Conservation (phyloP, 1,140 invertebrate genomes). For the Ephestia elutella region DNA sequence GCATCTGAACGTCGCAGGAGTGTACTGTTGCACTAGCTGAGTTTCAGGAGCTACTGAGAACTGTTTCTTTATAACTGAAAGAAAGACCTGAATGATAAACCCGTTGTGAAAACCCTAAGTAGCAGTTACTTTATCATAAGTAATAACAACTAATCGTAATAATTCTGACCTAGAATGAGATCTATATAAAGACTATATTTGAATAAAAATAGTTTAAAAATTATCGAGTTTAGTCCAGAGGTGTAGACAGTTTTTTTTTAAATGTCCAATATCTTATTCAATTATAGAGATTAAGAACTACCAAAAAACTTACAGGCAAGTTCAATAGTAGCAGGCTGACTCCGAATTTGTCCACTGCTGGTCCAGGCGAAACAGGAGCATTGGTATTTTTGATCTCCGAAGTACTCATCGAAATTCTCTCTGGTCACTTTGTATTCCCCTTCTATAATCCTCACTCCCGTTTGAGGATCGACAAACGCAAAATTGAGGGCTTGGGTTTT, state of each 20-base stretch:
- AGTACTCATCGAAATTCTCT: slow-evolving; percentile 92
- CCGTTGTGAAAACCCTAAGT: no score
- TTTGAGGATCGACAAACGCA: slow-evolving; percentile 86
- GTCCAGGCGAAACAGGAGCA: slow-evolving; percentile 93
- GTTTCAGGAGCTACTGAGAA: slow-evolving; percentile 89
- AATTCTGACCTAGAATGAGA: no score
- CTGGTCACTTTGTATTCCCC: slow-evolving; percentile 89
- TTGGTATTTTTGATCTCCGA: slow-evolving; percentile 88
- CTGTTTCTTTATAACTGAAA: slow-evolving; percentile 87
- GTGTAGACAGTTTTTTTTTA: no score
- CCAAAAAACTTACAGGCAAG: slow-evolving; percentile 87
- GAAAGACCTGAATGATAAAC: no score
- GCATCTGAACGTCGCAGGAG: slow-evolving; percentile 90
- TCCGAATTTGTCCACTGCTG: slow-evolving; percentile 82
- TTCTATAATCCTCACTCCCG: slow-evolving; percentile 88
- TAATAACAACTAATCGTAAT: no score
- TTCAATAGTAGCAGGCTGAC: slow-evolving; percentile 86
- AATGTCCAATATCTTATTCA: no score
- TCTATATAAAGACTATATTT: no score
- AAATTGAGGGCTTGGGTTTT: slow-evolving; percentile 75
- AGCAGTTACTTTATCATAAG: no score
- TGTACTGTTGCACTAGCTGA: slow-evolving; percentile 87
- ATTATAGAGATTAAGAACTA: no score
- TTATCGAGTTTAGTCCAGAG: no score
- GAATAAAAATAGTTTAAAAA: no score